Evolutionary conservation across 2,113 vertebrate species (phyloP).

Genomic region (Eretmodus cyanostictus): DNA sequence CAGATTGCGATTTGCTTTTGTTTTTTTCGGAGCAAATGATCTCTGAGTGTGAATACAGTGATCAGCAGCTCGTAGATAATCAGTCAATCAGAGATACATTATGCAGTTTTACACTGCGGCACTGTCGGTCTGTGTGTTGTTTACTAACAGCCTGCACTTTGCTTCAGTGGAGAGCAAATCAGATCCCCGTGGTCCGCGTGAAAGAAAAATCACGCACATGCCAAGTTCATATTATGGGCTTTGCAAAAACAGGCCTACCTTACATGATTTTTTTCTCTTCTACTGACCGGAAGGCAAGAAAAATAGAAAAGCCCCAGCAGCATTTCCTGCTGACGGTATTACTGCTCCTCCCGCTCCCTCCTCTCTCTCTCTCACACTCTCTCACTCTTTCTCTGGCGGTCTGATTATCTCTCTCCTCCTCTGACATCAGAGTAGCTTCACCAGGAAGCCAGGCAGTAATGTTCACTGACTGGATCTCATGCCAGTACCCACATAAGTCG

Average conservation of each 20-base stretch:
- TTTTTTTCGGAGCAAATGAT: constrained; percentile 11
- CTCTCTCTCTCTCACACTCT: background rate
- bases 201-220: constrained; percentile 16
- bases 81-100: constrained; percentile 40
- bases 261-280: background rate
- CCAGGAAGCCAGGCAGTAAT: background rate
- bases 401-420: background rate
- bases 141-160: constrained; percentile 32
- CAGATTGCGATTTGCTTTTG: background rate
- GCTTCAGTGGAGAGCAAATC: constrained; percentile 16
- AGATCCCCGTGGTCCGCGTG: constrained; percentile 9
- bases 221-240: constrained; percentile 31
- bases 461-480: constrained; percentile 28
- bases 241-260: background rate
- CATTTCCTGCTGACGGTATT: constrained; percentile 35
- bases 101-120: constrained; percentile 27
- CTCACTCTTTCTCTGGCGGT: background rate
- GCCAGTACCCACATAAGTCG: background rate
- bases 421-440: constrained; percentile 27
- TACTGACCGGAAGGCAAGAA: constrained; percentile 1
- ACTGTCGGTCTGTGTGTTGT: background rate
- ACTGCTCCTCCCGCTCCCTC: background rate
- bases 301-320: constrained; percentile 7
- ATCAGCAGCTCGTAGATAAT: constrained; percentile 29
- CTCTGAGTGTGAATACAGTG: constrained; percentile 20